Evolutionary conservation across 2,888 invertebrate species (phyloP), one percentile per base, ranked within the genome.

Genomic region (Parnassius apollo): DNA sequence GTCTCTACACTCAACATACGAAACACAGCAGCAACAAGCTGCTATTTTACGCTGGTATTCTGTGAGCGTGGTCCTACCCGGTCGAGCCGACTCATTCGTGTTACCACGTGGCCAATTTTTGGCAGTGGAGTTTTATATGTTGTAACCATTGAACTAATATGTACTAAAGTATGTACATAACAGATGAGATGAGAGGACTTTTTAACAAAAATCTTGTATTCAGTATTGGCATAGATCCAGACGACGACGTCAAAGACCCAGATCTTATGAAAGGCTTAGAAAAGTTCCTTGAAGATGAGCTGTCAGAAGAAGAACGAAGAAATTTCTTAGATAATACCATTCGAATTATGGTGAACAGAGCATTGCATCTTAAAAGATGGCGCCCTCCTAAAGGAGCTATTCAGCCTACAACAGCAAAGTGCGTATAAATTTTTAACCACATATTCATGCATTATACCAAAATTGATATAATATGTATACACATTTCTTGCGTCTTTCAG

Each of bases 391-490:
- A 93, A 68, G 96, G 96, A 54, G n/a, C 91, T 94, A 75, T 96
- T 96, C 82, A 96, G 96, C 82, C 91, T 96, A 66, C 96, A 96
- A 78, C 96, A 96, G 80, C 96, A 96, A 93, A 94, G 96, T 96
- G 80, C 82, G 88, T 77, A 50, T 25, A 35, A 25, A 35, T 35
- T 35, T 1, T 35, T 35, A 35, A 35, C 35, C 35, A 1, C 35
- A 13, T 13, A 8, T 49, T 49, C 13, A n/a, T 13, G 2, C 9
- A 49, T 12, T 9, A n/a, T 2, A 13, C 13, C 35, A 35, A 35
- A 35, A 49, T 49, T 9, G 8, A 49, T 49, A 44, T 44, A 10
- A n/a, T n/a, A n/a, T n/a, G 2, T 11, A 10, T 10, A 44, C 9
- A n/a, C 8, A 49, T 49, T n/a, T 46, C 4, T 76, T 73, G 65